Percentiles rank a stretch among this genome's conserved stretches.
These are phyloP conservation scores for Plebejus anna DNA, from an alignment of 2,888 invertebrate species.

Conservation along the genomic window DNA sequence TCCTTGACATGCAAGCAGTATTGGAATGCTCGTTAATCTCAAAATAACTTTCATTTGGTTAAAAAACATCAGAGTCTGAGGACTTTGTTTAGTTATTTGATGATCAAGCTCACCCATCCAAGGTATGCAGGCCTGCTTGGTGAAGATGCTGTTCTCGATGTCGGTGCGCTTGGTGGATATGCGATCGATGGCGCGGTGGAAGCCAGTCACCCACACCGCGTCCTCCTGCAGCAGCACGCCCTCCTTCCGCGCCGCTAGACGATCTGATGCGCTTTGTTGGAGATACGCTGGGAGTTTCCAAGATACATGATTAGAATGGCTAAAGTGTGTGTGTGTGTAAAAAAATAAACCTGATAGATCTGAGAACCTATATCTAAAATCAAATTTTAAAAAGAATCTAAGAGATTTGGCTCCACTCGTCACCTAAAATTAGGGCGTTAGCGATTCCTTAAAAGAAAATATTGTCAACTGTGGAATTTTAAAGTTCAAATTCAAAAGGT, in stretches of 20 bases:
- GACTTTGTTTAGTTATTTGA: neutral
- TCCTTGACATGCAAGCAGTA: too few species aligned
- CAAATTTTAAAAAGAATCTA: too few species aligned
- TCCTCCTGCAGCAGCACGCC: conserved; percentile 37
- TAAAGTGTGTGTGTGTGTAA: neutral
- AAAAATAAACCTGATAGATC: too few species aligned
- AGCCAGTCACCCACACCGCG: conserved; percentile 47
- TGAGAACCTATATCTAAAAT: too few species aligned
- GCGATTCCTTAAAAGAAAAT: too few species aligned
- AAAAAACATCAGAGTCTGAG: neutral
- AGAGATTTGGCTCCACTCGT: too few species aligned
- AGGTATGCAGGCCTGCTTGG: conserved; percentile 55
- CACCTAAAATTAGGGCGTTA: too few species aligned
- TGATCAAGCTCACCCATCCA: conserved; percentile 56
- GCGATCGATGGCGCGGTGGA: conserved; percentile 43
- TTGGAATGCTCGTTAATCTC: neutral
- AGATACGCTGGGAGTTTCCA: conserved; percentile 33
- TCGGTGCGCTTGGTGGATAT: conserved; percentile 39
- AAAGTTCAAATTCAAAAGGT: neutral
- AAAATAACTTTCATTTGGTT: neutral
- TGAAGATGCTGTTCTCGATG: conserved; percentile 44
- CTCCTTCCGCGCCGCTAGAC: conserved; percentile 27
- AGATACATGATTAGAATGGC: neutral
- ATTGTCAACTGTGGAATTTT: too few species aligned
- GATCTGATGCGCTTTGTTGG: conserved; percentile 28